A percentile compares a stretch with the other conserved stretches of the same genome.
phyloP scores from a whole-genome alignment of 2,113 vertebrate genomes.

The Diphyllodes magnificus region DNA sequence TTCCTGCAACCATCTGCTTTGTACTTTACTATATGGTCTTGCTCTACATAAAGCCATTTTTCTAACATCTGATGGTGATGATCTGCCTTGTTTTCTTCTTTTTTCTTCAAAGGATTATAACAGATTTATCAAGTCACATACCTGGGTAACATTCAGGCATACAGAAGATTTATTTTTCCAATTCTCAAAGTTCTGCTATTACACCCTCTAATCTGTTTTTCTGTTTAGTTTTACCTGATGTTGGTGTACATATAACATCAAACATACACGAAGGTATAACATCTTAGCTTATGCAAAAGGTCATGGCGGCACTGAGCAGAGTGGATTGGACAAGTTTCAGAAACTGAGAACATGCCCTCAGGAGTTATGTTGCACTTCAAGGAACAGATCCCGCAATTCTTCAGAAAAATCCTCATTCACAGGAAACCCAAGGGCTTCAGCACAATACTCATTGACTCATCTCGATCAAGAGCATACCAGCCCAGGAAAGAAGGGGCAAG shows the following conservation, averaged over 20 bases:
- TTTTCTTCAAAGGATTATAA: not conserved
- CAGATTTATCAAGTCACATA: not conserved
- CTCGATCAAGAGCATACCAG: not conserved
- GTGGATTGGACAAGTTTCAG: not conserved
- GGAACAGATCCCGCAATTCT: not conserved
- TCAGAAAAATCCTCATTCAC: not conserved
- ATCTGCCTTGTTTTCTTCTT: not conserved
- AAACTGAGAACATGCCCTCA: not conserved
- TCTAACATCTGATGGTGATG: not conserved
- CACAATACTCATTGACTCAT: not conserved
- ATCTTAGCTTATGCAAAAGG: not conserved
- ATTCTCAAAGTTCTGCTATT: not conserved
- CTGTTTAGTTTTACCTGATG: not conserved
- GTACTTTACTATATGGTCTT: not conserved
- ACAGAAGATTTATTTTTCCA: not conserved
- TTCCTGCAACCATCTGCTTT: not conserved
- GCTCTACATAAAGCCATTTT: not conserved
- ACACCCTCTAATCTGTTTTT: not conserved
- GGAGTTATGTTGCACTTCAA: not conserved
- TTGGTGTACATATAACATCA: not conserved
- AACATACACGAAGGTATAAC: not conserved
- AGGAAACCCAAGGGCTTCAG: not conserved
- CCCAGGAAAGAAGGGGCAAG: not conserved
- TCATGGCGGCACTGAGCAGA: not conserved
- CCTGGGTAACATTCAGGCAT: not conserved